A percentile compares a stretch with the other conserved stretches of the same genome.
Conservation (phyloP, 1,140 invertebrate genomes). For the Potamilus streckersoni region DNA sequence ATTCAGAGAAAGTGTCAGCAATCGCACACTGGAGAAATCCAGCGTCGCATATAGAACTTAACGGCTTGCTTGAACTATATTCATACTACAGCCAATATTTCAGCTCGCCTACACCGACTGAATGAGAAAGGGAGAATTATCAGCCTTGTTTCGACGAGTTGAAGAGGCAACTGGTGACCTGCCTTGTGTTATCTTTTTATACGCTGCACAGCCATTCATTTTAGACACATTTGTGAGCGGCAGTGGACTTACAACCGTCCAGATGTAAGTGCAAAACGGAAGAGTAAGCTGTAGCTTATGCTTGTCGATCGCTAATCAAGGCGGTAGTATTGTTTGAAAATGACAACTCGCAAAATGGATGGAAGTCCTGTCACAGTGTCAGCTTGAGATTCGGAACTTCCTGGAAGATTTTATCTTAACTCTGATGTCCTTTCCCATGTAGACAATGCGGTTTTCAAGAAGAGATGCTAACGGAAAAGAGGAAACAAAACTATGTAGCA, state of each 20-base stretch:
- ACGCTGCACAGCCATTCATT: neutral
- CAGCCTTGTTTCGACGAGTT: conserved; percentile 36
- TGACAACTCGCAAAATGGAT: no score
- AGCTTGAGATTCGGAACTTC: no score
- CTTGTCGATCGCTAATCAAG: conserved; percentile 61
- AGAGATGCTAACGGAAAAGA: no score
- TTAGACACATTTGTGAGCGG: conserved; percentile 32
- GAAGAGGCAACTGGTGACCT: conserved; percentile 20
- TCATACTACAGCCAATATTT: conserved; percentile 41
- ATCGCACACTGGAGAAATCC: conserved; percentile 49
- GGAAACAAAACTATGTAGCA: no score
- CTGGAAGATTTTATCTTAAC: no score
- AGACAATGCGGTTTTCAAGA: no score
- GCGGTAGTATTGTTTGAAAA: conserved; percentile 20
- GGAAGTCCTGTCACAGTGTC: no score
- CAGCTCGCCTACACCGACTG: conserved; percentile 29
- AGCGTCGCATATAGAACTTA: conserved; percentile 15
- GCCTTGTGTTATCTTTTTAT: neutral
- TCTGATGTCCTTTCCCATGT: no score
- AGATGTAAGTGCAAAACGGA: conserved; percentile 32
- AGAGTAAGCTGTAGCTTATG: conserved; percentile 67
- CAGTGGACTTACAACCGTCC: conserved; percentile 21
- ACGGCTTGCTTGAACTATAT: conserved; percentile 48
- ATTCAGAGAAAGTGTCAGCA: conserved; percentile 41
- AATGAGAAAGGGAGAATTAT: conserved; percentile 30